Percentiles rank a stretch among this genome's conserved stretches.
Evolutionary conservation across 1,140 invertebrate genomes (phyloP).

Genomic region (Macrobrachium rosenbergii): DNA sequence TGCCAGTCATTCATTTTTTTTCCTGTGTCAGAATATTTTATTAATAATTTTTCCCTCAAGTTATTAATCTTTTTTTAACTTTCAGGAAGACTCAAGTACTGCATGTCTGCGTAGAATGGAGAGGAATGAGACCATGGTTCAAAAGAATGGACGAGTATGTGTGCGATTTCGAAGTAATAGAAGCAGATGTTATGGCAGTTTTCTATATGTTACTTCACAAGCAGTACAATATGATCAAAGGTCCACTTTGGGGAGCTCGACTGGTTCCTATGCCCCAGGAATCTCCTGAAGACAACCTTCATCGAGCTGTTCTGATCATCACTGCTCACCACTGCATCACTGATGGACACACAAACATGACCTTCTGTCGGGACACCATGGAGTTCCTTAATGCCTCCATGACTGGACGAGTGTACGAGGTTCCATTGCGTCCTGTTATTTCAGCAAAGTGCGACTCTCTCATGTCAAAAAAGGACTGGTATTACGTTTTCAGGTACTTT

Average conservation of each 20-base stretch:
- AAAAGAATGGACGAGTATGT: neutral
- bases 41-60: neutral
- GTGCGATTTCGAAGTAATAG: neutral
- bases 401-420: neutral
- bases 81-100: slow-evolving; percentile 21
- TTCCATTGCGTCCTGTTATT: neutral
- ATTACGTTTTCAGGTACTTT: slow-evolving; percentile 9
- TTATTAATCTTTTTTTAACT: neutral
- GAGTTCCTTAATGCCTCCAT: neutral
- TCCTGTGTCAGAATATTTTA: neutral
- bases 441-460: neutral
- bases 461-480: neutral
- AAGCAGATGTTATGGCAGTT: neutral
- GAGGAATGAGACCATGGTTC: slow-evolving; percentile 26
- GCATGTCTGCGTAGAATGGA: slow-evolving; percentile 32
- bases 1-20: neutral
- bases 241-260: neutral
- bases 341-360: neutral
- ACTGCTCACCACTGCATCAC: slow-evolving; percentile 12
- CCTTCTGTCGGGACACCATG: neutral
- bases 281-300: neutral
- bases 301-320: neutral
- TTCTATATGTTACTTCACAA: neutral
- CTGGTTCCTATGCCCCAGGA: neutral
- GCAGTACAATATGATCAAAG: neutral